phyloP scores from a whole-genome alignment of 2,888 invertebrate genomes.

The Phania funesta region DNA sequence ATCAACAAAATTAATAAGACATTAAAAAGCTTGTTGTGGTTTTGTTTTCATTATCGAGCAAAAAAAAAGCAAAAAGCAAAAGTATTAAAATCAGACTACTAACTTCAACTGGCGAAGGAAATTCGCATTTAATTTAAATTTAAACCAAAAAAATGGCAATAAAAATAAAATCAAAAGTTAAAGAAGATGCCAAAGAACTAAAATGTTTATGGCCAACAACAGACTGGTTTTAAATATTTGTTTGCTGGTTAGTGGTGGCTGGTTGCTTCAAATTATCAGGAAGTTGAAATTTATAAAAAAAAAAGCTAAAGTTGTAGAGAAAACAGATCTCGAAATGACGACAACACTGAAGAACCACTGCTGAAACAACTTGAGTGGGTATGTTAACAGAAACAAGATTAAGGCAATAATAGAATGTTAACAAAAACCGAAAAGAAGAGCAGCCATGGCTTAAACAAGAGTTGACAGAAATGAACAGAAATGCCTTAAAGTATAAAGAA shows the following conservation, averaged over 20 bases:
- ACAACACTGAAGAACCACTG: slow-evolving; percentile 28
- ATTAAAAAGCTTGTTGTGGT: slow-evolving; percentile 1
- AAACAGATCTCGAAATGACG: slow-evolving; percentile 3
- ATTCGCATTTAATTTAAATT: neutral
- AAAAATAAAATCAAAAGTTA: neutral
- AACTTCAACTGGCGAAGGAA: neutral
- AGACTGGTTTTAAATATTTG: slow-evolving; percentile 45
- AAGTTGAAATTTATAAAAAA: slow-evolving; percentile 37
- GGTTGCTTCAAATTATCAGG: slow-evolving; percentile 37
- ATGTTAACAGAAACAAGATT: slow-evolving; percentile 20
- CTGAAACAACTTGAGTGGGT: slow-evolving; percentile 51
- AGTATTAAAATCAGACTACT: neutral
- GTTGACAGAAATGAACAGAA: slow-evolving; percentile 48
- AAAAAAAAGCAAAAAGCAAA: neutral
- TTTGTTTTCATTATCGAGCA: neutral
- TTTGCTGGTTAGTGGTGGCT: neutral
- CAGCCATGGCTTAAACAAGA: slow-evolving; percentile 10
- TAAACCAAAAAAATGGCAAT: slow-evolving; percentile 3
- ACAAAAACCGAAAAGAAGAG: slow-evolving; percentile 13
- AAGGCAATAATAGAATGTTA: slow-evolving; percentile 27
- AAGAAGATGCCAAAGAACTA: slow-evolving; percentile 30
- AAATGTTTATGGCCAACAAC: slow-evolving; percentile 26
- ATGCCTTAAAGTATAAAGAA: slow-evolving; percentile 15
- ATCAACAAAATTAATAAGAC: neutral
- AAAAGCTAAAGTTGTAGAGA: slow-evolving; percentile 9